Evolutionary conservation across 2,797 vertebrate species (phyloP), one percentile per base, ranked within the genome.

Genomic region (Prunella strophiata): DNA sequence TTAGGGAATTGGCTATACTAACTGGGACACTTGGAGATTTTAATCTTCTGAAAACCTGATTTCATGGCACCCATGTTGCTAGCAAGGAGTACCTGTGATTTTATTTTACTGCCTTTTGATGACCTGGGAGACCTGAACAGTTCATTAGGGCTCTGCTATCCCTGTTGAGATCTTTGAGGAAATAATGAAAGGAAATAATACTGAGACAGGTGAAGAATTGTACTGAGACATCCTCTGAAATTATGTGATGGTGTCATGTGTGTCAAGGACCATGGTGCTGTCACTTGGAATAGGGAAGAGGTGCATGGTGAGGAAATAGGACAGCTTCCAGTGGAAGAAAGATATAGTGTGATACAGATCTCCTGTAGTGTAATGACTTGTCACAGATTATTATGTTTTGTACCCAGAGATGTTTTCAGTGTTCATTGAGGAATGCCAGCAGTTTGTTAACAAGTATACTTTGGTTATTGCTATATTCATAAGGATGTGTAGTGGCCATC

Each of bases 11-110:
- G 9, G 9, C 30, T 73, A 0, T 40, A 13, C 51, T 66, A 55
- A 48, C 0, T 59, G 29, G 62, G 18, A 58, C 52, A 20, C 0
- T 0, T 22, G 50, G 47, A 65, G 23, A n/a, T 43, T 20, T 32
- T 51, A n/a, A n/a, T 58, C 25, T 57, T 75, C 30, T 22, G 17
- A 18, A 80, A 83, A 59, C 29, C 7, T 34, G 42, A 3, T 58
- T 84, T 91, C 40, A 20, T 55, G 58, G 47, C 51, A n/a, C 47
- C 42, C 29, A 0, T 15, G 43, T 34, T 58, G 43, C 43, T 51
- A 58, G 13, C 29, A n/a, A 66, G 85, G 43, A 47, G 42, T 57
- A 36, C 29, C 32, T 32, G 45, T 57, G 5, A 40, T 71, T 85
- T 85, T 38, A 43, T 85, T 89, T 85, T 55, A 71, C 43, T 25